Conservation (phyloP, 1,140 invertebrate genomes). For the Bombyx mandarina region DNA sequence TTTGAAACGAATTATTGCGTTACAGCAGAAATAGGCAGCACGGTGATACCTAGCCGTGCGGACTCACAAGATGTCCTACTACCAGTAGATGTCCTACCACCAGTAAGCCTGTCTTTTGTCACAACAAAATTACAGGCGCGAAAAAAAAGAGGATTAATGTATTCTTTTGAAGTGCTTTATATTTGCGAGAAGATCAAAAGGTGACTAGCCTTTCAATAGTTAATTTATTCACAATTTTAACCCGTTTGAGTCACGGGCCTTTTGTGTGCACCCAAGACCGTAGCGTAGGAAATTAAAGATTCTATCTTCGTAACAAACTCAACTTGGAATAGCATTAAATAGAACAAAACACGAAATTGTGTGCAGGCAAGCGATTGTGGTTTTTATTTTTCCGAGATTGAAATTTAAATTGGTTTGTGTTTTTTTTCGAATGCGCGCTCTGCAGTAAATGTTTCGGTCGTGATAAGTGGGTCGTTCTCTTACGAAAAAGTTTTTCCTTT, state of each 20-base stretch:
- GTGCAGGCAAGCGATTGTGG: not conserved
- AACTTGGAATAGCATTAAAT: slow-evolving; percentile 20
- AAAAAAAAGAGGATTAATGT: too few relatives aligned
- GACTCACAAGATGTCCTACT: too few relatives aligned
- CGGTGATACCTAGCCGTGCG: too few relatives aligned
- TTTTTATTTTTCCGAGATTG: not conserved
- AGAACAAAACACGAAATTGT: slow-evolving; percentile 15
- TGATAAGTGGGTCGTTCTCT: not conserved
- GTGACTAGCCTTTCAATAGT: slow-evolving; percentile 6
- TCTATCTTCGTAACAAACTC: slow-evolving; percentile 39
- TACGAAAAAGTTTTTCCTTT: too few relatives aligned
- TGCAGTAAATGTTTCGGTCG: not conserved
- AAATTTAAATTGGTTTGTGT: not conserved
- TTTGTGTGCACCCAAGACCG: slow-evolving; percentile 27
- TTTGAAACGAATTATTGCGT: too few relatives aligned
- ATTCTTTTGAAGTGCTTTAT: too few relatives aligned
- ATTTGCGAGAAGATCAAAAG: too few relatives aligned
- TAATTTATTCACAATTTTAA: slow-evolving; percentile 22
- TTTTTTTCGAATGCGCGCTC: slow-evolving; percentile 1
- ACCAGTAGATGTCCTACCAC: too few relatives aligned
- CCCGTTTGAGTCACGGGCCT: slow-evolving; percentile 15
- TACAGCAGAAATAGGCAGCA: too few relatives aligned
- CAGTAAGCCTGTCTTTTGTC: too few relatives aligned
- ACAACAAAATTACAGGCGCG: too few relatives aligned
- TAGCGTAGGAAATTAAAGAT: slow-evolving; percentile 45